Evolutionary conservation across 2,888 invertebrate species (phyloP), one percentile per base, ranked within the genome.

Genomic region (Trisateles emortualis): DNA sequence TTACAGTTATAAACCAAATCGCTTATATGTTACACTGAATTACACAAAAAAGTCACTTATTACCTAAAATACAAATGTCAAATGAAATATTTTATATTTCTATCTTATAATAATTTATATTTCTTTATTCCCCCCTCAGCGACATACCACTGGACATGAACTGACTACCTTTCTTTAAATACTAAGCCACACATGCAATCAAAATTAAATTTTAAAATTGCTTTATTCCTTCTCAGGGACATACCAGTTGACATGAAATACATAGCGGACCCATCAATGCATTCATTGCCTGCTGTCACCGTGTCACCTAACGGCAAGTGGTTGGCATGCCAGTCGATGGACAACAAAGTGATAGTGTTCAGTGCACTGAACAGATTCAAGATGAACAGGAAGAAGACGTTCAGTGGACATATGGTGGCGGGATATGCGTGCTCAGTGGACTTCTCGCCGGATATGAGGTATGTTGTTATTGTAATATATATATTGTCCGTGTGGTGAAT

Each of bases 181-280:
- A n/a, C n/a, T n/a, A n/a, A n/a, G n/a, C n/a, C n/a, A n/a, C n/a
- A n/a, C n/a, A n/a, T n/a, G n/a, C n/a, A n/a, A n/a, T n/a, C n/a
- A n/a, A n/a, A n/a, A n/a, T n/a, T n/a, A n/a, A n/a, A n/a, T n/a
- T n/a, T n/a, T n/a, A n/a, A n/a, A 6, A 29, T 29, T 29, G 32
- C 29, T 16, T 8, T 29, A 8, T 24, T 38, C 11, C 30, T 46
- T 6, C 3, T 16, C 82, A 94, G 94, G 94, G 98, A 98, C 82
- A 98, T 98, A 76, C 98, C 98, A 0, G 99, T 99, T 0, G 99
- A 99, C 87, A 99, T 99, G 97, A 99, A 99, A 86, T 99, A 99
- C 87, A 99, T 99, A 65, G 99, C 99, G 0, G 99, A 99, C 89
- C 99, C 99, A 0, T 96, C 98, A 0, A 99, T 99, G 98, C 99